A percentile compares a stretch with the other conserved stretches of the same genome.
Evolutionary conservation across 2,113 vertebrate species (phyloP).

Genomic region (Rafetus swinhoei): DNA sequence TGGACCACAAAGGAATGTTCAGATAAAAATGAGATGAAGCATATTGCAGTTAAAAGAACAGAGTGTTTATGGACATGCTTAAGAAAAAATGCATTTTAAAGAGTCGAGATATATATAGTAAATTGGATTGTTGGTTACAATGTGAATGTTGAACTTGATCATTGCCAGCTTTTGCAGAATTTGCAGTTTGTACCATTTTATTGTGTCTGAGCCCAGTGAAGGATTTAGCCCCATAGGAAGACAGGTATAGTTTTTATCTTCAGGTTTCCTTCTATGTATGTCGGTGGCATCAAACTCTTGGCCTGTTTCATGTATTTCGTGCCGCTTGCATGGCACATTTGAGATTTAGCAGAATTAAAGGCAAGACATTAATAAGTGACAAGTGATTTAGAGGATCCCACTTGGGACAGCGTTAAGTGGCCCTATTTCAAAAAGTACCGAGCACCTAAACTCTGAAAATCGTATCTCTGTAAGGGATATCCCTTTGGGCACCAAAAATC

Average conservation of each 20-base stretch:
- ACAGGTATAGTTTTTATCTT: neutral
- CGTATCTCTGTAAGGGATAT: neutral
- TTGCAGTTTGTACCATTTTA: neutral
- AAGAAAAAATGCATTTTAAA: accelerated
- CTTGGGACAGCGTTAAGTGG: neutral
- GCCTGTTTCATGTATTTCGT: neutral
- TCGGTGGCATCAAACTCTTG: neutral
- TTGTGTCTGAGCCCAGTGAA: neutral
- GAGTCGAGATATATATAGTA: neutral
- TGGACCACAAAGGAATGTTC: neutral
- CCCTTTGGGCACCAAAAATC: neutral
- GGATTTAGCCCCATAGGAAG: neutral
- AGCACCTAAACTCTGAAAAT: neutral
- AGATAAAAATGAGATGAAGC: neutral
- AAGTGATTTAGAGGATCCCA: neutral
- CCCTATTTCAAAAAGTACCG: neutral
- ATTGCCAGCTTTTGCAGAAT: neutral
- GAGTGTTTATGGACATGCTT: neutral
- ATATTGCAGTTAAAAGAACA: neutral
- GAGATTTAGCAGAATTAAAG: neutral
- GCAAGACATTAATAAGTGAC: neutral
- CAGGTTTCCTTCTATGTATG: neutral
- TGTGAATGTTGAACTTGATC: neutral
- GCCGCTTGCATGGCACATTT: neutral
- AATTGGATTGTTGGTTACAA: neutral